phyloP scores from a whole-genome alignment of 2,113 vertebrate species.

The Xenopus borealis region DNA sequence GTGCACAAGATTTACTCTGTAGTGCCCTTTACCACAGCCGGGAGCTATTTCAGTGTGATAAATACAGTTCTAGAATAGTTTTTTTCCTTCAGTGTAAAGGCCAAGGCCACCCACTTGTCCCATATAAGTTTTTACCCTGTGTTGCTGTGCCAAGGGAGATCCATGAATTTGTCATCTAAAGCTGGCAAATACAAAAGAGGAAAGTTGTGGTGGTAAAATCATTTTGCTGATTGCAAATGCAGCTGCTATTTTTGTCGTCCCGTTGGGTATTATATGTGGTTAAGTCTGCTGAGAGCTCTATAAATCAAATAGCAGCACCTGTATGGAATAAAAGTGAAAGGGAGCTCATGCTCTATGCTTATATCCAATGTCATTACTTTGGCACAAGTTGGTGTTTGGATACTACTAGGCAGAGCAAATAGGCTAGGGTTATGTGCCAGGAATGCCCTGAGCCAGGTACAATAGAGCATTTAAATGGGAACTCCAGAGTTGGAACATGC shows the following conservation, averaged over 20 bases:
- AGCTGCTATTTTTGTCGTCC: slow-evolving; percentile 22
- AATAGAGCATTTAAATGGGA: slow-evolving; percentile 27
- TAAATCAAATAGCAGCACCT: slow-evolving; percentile 30
- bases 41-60: too few relatives aligned
- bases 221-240: slow-evolving; percentile 4
- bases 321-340: slow-evolving; percentile 10
- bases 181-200: slow-evolving; percentile 6
- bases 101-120: slow-evolving; percentile 22
- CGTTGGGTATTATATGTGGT: slow-evolving; percentile 27
- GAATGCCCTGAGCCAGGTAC: slow-evolving; percentile 33
- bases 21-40: too few relatives aligned
- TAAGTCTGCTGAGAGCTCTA: slow-evolving; percentile 16
- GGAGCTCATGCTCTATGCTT: slow-evolving; percentile 22
- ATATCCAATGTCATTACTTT: slow-evolving; percentile 40
- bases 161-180: slow-evolving; percentile 15
- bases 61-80: too few relatives aligned
- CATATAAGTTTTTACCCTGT: neutral
- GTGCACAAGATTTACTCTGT: too few relatives aligned
- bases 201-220: neutral
- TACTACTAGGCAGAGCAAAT: slow-evolving; percentile 21
- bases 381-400: slow-evolving; percentile 2
- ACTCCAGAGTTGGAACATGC: slow-evolving; percentile 15
- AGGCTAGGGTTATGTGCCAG: slow-evolving; percentile 18
- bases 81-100: neutral
- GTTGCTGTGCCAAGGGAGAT: neutral